Conservation (phyloP, 2,888 invertebrate species). For the Elysia crispata region DNA sequence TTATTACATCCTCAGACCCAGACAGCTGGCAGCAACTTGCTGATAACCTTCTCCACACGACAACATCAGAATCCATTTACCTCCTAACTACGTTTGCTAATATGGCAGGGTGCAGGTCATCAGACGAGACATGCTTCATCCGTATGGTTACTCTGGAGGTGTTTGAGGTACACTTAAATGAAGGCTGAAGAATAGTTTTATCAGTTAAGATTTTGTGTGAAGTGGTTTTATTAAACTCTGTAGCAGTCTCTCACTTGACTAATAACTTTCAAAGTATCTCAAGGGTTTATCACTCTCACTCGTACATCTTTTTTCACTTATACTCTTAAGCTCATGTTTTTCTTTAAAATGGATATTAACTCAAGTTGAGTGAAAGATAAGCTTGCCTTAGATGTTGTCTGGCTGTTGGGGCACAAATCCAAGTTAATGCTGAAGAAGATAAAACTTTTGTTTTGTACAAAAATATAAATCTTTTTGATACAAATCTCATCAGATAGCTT, state of each 20-base stretch:
- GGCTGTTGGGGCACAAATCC: neutral
- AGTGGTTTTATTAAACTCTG: no score
- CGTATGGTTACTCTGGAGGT: constrained; percentile 84
- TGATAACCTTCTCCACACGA: constrained; percentile 82
- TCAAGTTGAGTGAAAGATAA: no score
- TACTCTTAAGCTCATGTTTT: no score
- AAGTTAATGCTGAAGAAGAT: neutral
- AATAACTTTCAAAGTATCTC: no score
- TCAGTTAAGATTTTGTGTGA: no score
- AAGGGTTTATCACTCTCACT: no score
- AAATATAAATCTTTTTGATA: neutral
- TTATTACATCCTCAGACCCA: no score
- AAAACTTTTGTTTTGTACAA: neutral
- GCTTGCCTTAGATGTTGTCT: no score
- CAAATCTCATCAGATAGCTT: constrained; percentile 82
- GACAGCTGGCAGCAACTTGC: constrained; percentile 67
- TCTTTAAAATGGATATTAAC: no score
- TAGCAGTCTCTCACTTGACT: no score
- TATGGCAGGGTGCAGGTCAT: constrained; percentile 84
- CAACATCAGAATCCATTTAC: constrained; percentile 87
- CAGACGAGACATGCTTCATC: constrained; percentile 83
- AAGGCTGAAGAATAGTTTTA: no score
- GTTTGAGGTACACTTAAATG: constrained; percentile 82
- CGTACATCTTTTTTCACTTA: no score
- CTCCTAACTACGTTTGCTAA: constrained; percentile 87